A percentile compares a stretch with the other conserved stretches of the same genome.
These are phyloP conservation scores for Lagria hirta DNA, from an alignment of 2,888 invertebrate species.

Conservation along the genomic window DNA sequence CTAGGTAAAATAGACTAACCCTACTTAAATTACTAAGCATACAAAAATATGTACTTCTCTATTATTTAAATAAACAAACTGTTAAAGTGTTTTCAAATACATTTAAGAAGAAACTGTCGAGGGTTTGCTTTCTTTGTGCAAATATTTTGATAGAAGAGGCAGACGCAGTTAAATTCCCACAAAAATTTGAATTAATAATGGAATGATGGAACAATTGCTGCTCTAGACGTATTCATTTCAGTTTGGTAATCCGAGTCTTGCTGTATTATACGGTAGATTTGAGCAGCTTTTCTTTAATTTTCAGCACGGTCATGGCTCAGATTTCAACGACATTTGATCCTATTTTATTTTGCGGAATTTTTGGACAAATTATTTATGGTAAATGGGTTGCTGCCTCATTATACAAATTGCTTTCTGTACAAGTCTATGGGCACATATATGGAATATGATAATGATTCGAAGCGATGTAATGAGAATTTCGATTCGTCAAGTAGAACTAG, in stretches of 20 bases:
- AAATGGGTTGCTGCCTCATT: too few species aligned
- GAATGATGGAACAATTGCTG: conserved; percentile 11
- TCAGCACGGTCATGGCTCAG: conserved; percentile 42
- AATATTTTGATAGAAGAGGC: conserved; percentile 40
- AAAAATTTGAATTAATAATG: too few species aligned
- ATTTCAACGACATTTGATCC: conserved; percentile 45
- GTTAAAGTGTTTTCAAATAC: conserved; percentile 53
- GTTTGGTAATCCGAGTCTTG: conserved; percentile 43
- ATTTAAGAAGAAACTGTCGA: conserved; percentile 40
- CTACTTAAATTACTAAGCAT: conserved; percentile 49
- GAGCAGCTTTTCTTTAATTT: conserved; percentile 54
- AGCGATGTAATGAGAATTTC: conserved; percentile 17
- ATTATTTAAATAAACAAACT: conserved; percentile 55
- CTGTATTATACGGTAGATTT: conserved; percentile 53
- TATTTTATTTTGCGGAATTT: conserved; percentile 15
- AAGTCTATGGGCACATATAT: too few species aligned
- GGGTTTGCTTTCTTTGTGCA: conserved; percentile 44
- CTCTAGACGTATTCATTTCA: conserved; percentile 41
- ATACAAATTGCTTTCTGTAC: too few species aligned
- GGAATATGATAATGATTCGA: too few species aligned
- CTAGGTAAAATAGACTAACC: conserved; percentile 42
- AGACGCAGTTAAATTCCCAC: conserved; percentile 8
- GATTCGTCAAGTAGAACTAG: conserved; percentile 13
- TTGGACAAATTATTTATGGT: conserved; percentile 5
- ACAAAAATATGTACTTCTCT: conserved; percentile 52